Base-by-base conservation (phyloP, 2,888 invertebrate genomes). In the Pimpla rufipes region DNA sequence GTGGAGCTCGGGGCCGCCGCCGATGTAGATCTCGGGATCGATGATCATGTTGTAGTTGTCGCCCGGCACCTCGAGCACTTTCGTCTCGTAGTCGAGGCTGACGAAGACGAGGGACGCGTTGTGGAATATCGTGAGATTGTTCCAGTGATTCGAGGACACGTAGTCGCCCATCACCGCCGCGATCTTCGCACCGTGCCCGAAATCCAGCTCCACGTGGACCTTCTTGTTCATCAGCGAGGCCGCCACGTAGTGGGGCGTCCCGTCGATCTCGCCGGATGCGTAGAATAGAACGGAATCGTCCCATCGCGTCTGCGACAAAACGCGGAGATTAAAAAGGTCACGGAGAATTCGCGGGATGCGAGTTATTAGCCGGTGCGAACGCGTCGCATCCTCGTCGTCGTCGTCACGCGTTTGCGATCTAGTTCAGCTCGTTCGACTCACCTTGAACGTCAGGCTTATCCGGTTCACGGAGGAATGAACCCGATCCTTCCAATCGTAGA, bases 21-120 rank as follows among this genome's bases (percentile, higher is more conserved):
- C 97, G 86, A 98, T 97, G 92, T 98, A 98, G 87, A 98, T 97
- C 93, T 98, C 98, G 45, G 98, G 98, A 94, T 98, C 98, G 86
- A 98, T 97, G 88, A 98, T 97, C 84, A 98, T 95, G 91, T 97
- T 95, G 73, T 95, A 94, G 82, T 95, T 95, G 91, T 95, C 95
- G 11, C 96, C 96, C 0, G 96, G 96, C 62, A 97, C 94, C 90
- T 97, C 96, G 73, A 97, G 94, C 0, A 95, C 94, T 88, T 96
- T 95, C 42, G 94, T 95, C 89, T 96, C 96, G 67, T 96, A 94
- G 93, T 98, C 98, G 52, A 98, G 94, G 85, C 96, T 96, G 16
- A 98, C 95, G 87, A 95, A 94, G 0, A 98, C 95, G 16, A 94
- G 94, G 86, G 96, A 96, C 78, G 96, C 96, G 88, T 96, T 95